Percentiles rank a stretch among this genome's conserved stretches.
phyloP scores from a whole-genome alignment of 2,797 vertebrate genomes.

The Falco berigora region DNA sequence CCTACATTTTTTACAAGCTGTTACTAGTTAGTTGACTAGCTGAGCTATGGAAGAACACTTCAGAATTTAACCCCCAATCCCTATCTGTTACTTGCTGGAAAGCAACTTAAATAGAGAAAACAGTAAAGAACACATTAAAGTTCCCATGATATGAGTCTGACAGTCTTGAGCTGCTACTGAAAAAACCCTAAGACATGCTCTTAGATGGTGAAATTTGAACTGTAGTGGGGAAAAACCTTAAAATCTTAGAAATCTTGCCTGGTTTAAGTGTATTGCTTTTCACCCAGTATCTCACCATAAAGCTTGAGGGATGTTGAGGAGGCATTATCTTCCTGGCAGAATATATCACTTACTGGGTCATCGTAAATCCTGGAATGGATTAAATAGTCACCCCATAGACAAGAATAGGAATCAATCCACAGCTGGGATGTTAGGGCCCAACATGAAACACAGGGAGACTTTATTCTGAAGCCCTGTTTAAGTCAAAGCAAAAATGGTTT shows the following conservation, averaged over 20 bases:
- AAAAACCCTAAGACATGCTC: rapidly evolving
- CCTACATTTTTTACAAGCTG: background rate
- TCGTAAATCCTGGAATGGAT: background rate
- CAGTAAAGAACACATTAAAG: background rate
- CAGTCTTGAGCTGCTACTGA: background rate
- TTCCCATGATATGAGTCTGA: background rate
- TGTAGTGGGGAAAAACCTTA: background rate
- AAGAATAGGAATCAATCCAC: background rate
- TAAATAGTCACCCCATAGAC: background rate
- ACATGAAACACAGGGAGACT: background rate
- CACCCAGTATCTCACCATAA: background rate
- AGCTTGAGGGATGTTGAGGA: background rate
- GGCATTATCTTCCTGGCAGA: background rate
- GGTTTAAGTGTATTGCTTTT: background rate
- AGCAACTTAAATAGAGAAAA: background rate
- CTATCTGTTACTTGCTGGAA: background rate
- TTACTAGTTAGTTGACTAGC: background rate
- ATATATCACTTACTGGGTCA: background rate
- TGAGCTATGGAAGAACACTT: background rate
- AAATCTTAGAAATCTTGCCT: background rate
- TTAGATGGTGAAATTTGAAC: background rate
- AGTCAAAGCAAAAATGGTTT: background rate
- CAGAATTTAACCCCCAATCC: background rate
- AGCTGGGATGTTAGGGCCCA: background rate
- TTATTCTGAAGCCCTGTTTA: background rate